phyloP scores from a whole-genome alignment of 2,888 invertebrate species.

The Tachina fera region DNA sequence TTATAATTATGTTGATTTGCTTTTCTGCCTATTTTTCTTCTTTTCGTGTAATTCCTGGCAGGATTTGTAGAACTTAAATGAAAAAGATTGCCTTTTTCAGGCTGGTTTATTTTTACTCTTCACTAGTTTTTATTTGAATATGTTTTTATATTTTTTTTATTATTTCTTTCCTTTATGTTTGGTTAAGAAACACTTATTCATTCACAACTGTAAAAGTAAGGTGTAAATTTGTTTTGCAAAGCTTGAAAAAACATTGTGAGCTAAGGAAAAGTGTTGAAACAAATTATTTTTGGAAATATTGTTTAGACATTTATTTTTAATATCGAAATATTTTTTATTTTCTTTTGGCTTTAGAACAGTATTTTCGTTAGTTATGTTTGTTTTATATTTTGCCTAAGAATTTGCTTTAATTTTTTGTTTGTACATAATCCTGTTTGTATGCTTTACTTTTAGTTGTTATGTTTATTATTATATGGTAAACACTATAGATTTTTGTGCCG shows the following conservation, averaged over 20 bases:
- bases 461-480: background rate
- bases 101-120: constrained; percentile 36
- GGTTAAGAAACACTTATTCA: constrained; percentile 22
- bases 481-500: background rate
- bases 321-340: background rate
- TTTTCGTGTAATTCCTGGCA: constrained; percentile 15
- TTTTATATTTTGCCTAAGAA: constrained; percentile 40
- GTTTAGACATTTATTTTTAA: too few species aligned
- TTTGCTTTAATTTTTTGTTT: constrained; percentile 37
- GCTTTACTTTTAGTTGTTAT: constrained; percentile 41
- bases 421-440: constrained; percentile 48
- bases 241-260: constrained; percentile 6
- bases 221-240: constrained; percentile 57
- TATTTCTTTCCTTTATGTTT: constrained; percentile 23
- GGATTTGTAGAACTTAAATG: constrained; percentile 20
- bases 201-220: constrained; percentile 26
- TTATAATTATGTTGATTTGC: background rate
- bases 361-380: constrained; percentile 5
- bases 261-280: constrained; percentile 1
- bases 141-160: constrained; percentile 26
- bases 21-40: constrained; percentile 18
- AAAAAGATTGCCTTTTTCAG: constrained; percentile 50
- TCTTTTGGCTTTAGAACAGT: background rate
- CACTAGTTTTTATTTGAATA: constrained; percentile 14
- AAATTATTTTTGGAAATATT: constrained; percentile 21